phyloP scores from a whole-genome alignment of 1,140 invertebrate species.

The Drosophila tropicalis region DNA sequence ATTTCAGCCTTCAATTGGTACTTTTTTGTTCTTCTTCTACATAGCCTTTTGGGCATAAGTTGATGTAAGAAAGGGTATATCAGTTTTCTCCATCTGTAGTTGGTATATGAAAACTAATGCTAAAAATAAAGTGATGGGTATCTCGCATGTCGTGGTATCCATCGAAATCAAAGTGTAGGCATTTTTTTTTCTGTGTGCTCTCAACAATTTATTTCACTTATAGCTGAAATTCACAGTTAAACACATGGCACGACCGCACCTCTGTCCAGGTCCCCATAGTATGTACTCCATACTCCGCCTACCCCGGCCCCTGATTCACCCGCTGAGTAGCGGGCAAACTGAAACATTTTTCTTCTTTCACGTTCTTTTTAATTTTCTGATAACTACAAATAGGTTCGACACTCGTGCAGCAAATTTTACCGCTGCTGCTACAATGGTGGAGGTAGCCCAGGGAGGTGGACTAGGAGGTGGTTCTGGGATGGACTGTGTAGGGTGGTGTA shows the following conservation, averaged over 20 bases:
- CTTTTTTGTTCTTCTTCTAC: background rate
- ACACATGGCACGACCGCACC: conserved; percentile 67
- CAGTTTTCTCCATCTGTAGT: background rate
- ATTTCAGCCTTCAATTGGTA: conserved; percentile 6
- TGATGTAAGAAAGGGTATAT: conserved; percentile 8
- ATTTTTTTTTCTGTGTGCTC: conserved; percentile 26
- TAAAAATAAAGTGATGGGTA: too few relatives aligned
- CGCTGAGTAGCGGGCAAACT: background rate
- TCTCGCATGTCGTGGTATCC: too few relatives aligned
- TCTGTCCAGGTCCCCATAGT: conserved; percentile 13
- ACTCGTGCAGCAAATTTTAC: conserved; percentile 80
- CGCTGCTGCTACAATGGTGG: conserved; percentile 46
- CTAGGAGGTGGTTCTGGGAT: background rate
- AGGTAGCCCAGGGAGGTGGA: background rate
- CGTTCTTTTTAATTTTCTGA: conserved; percentile 81
- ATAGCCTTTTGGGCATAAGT: background rate
- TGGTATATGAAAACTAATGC: too few relatives aligned
- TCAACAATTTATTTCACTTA: conserved; percentile 76
- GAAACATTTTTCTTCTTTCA: conserved; percentile 35
- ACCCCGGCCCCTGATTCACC: too few relatives aligned
- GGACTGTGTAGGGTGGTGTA: background rate
- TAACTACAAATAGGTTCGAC: conserved; percentile 81
- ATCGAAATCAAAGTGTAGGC: background rate
- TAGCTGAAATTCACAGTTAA: conserved; percentile 63
- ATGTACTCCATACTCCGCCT: background rate